These are phyloP conservation scores for Holothuria scabra DNA, from an alignment of 53 echinoderm and acorn worm genomes.

Conservation along the genomic window DNA sequence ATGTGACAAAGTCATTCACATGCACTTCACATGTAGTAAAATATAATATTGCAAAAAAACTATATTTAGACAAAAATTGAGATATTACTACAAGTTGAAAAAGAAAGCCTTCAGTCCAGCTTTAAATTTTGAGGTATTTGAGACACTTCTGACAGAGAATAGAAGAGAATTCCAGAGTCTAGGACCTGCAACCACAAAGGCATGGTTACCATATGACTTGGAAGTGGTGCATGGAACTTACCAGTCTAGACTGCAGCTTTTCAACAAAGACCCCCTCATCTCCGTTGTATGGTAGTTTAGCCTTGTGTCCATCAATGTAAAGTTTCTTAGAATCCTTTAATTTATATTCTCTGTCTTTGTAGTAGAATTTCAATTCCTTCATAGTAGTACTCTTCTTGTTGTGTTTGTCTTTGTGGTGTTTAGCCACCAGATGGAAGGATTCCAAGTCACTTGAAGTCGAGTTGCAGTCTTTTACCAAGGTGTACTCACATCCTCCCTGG, in stretches of 20 bases:
- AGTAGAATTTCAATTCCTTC: conserved; percentile 27
- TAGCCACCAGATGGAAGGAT: conserved; percentile 39
- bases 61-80: no score
- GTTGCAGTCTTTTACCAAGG: conserved; percentile 64
- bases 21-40: no score
- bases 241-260: conserved; percentile 27
- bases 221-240: not conserved
- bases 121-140: no score
- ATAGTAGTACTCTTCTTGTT: conserved; percentile 27
- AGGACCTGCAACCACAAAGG: no score
- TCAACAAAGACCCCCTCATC: conserved; percentile 23
- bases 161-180: no score
- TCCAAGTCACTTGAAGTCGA: conserved; percentile 3
- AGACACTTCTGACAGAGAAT: no score
- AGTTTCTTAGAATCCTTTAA: conserved; percentile 22
- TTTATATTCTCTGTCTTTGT: conserved; percentile 38
- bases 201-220: no score
- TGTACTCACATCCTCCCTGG: conserved; percentile 80
- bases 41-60: no score
- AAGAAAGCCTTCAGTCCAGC: no score
- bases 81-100: no score
- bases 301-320: conserved; percentile 44
- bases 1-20: no score
- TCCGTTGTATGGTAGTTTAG: conserved; percentile 48
- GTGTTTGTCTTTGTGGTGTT: conserved; percentile 47